Evolutionary conservation across 2,113 vertebrate genomes (phyloP).

Genomic region (Mungos mungo): DNA sequence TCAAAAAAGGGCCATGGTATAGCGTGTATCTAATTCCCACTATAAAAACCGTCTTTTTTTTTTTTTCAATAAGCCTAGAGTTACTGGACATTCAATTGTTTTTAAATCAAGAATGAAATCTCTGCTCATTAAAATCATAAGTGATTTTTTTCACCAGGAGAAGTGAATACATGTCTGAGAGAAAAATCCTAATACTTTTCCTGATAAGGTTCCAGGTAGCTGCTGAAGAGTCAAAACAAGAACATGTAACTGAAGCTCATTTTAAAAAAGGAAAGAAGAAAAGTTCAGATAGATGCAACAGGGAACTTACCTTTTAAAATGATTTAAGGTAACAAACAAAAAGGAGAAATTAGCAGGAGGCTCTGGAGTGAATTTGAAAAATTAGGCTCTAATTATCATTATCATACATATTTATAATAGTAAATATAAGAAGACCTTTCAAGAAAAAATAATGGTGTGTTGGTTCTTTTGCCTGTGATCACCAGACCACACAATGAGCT

Average conservation of each 20-base stretch:
- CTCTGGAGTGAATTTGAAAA: not conserved
- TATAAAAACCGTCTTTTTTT: not conserved
- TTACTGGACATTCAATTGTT: not conserved
- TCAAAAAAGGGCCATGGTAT: not conserved
- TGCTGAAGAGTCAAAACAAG: not conserved
- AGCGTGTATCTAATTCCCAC: not conserved
- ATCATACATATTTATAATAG: not conserved
- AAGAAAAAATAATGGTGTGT: not conserved
- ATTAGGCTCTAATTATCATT: not conserved
- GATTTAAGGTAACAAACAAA: not conserved
- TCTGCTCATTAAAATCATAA: constrained; percentile 26
- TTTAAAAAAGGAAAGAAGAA: not conserved
- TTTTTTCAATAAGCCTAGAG: not conserved
- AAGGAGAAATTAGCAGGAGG: not conserved
- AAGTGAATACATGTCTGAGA: not conserved
- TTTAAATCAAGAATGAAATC: constrained; percentile 28
- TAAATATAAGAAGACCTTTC: not conserved
- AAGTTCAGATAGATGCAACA: not conserved
- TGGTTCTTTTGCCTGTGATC: not conserved
- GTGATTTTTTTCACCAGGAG: not conserved
- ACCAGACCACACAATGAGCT: not conserved
- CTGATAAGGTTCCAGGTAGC: not conserved
- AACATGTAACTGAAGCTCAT: not conserved
- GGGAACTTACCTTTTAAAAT: not conserved
- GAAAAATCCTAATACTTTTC: not conserved